phyloP scores from a whole-genome alignment of 2,113 vertebrate species.

The Poicephalus gulielmi region DNA sequence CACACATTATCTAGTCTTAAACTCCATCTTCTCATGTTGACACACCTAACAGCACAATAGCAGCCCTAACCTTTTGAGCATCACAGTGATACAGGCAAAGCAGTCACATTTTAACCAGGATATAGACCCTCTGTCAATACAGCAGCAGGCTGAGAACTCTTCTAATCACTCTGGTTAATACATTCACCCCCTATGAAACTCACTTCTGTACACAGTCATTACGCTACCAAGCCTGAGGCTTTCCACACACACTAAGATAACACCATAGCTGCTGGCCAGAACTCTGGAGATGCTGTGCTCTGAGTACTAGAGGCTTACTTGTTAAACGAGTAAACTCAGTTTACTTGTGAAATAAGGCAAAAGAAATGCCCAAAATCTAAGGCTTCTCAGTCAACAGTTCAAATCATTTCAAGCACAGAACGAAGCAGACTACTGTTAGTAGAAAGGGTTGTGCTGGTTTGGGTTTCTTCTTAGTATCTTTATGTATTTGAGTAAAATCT shows the following conservation, averaged over 20 bases:
- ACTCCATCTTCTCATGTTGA: background rate
- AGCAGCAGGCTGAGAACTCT: background rate
- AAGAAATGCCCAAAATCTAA: background rate
- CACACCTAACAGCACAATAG: background rate
- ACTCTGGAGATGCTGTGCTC: background rate
- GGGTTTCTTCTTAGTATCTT: background rate
- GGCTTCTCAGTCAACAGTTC: background rate
- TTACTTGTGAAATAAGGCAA: background rate
- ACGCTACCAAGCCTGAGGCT: background rate
- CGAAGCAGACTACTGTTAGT: background rate
- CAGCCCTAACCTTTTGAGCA: background rate
- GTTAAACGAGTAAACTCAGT: background rate
- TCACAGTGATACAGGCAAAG: background rate
- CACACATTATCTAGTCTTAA: background rate
- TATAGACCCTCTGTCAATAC: background rate
- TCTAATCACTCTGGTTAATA: background rate
- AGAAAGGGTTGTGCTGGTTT: background rate
- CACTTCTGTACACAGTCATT: too few relatives aligned
- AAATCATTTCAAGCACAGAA: background rate
- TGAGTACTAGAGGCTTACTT: background rate
- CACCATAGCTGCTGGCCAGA: background rate
- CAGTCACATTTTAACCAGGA: background rate
- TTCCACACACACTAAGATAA: background rate
- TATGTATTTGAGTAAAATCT: background rate
- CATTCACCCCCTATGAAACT: background rate